These are phyloP conservation scores for Phyto melanocephala DNA, from an alignment of 2,888 invertebrate species.

Conservation along the genomic window DNA sequence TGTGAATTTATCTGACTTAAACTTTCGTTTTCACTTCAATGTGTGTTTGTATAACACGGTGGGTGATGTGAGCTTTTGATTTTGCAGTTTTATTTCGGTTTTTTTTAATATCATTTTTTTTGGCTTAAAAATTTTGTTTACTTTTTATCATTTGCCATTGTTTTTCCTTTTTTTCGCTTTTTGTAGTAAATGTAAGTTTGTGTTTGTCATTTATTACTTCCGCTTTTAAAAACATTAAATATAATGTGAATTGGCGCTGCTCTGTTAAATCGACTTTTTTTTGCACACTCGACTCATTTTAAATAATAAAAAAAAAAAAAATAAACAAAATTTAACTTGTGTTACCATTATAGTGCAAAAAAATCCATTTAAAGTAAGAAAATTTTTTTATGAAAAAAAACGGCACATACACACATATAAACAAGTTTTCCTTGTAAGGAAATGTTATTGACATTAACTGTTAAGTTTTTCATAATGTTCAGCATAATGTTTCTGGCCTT, in stretches of 20 bases:
- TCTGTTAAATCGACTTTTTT: not conserved
- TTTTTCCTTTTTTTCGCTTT: slow-evolving; percentile 1
- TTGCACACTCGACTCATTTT: not conserved
- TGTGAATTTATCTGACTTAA: not conserved
- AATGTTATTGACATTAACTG: slow-evolving; percentile 39
- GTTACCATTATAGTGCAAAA: not conserved
- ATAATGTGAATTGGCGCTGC: slow-evolving; percentile 18
- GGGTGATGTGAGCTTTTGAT: slow-evolving; percentile 5
- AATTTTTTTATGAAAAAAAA: not conserved
- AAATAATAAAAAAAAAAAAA: slow-evolving; percentile 9
- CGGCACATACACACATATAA: no score
- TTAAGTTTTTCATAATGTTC: not conserved
- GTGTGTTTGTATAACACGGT: slow-evolving; percentile 26
- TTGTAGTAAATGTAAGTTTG: slow-evolving; percentile 4
- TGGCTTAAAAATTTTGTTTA: slow-evolving; percentile 18
- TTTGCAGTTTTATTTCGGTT: slow-evolving; percentile 23
- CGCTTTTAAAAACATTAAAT: slow-evolving; percentile 39
- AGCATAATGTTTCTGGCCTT: slow-evolving; percentile 43
- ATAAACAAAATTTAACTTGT: slow-evolving; percentile 22
- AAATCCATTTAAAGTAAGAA: slow-evolving; percentile 1
- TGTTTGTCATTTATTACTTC: slow-evolving; percentile 60
- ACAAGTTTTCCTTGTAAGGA: slow-evolving; percentile 50
- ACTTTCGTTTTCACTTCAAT: slow-evolving; percentile 58
- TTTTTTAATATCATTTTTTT: not conserved
- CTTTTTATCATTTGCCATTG: slow-evolving; percentile 18